A percentile compares a stretch with the other conserved stretches of the same genome.
Conservation (phyloP, 2,888 invertebrate species). For the Cremastobaeus sp. region DNA sequence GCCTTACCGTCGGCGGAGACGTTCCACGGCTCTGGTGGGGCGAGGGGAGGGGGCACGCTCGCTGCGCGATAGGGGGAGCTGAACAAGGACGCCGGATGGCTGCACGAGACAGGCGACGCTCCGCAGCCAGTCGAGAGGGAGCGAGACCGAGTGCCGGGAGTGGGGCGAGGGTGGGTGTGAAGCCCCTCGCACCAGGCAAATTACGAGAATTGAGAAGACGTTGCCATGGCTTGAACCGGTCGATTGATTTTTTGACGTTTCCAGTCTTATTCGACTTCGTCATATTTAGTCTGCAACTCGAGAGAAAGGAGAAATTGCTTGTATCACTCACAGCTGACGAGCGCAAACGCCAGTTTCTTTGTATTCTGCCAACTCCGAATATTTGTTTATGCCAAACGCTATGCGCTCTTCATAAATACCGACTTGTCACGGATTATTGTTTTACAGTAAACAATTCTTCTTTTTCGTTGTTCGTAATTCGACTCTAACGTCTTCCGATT, state of each 20-base stretch:
- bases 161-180: conserved; percentile 57
- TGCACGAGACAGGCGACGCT: conserved; percentile 18
- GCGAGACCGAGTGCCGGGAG: conserved; percentile 22
- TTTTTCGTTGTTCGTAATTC: too few species aligned
- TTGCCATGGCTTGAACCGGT: conserved; percentile 55
- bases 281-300: too few species aligned
- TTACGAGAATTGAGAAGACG: conserved; percentile 56
- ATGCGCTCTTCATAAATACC: too few species aligned
- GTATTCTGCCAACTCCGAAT: too few species aligned
- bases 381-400: too few species aligned
- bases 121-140: conserved; percentile 21
- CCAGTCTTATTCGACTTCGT: conserved; percentile 21
- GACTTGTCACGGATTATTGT: too few species aligned
- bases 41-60: conserved; percentile 53
- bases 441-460: too few species aligned
- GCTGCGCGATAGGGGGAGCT: conserved; percentile 42
- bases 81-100: conserved; percentile 56
- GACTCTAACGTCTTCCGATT: too few species aligned
- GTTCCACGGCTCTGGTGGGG: conserved; percentile 46
- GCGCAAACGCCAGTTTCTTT: too few species aligned
- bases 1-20: conserved; percentile 54
- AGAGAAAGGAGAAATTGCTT: too few species aligned
- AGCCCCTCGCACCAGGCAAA: conserved; percentile 57
- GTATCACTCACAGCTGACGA: neutral
- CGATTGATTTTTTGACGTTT: conserved; percentile 57